phyloP scores from a whole-genome alignment of 2,113 vertebrate genomes.

The Rhodinocichla rosea region DNA sequence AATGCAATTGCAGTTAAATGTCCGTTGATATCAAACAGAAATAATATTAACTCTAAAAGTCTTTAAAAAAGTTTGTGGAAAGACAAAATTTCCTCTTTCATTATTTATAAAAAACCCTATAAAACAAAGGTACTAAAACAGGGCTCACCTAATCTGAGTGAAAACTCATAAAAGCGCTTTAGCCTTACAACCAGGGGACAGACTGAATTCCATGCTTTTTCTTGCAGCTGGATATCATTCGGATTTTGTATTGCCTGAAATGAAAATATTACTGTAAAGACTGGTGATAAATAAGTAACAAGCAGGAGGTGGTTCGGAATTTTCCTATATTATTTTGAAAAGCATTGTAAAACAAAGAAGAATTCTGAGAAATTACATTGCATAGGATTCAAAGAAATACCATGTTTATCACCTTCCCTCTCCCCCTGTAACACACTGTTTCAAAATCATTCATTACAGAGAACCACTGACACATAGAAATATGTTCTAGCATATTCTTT shows the following conservation, averaged over 20 bases:
- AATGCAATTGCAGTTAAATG: background rate
- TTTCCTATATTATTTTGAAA: background rate
- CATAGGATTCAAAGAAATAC: background rate
- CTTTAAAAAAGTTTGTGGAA: background rate
- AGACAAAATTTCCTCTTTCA: background rate
- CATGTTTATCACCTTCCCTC: background rate
- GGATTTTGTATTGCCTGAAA: conserved; percentile 96
- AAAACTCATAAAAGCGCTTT: conserved; percentile 96
- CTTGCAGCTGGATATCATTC: conserved; percentile 88
- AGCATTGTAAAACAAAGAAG: background rate
- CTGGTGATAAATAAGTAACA: background rate
- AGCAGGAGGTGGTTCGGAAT: background rate
- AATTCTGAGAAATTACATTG: background rate
- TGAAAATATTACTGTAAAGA: background rate
- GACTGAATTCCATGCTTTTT: conserved; percentile 94
- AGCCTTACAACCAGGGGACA: conserved; percentile 94
- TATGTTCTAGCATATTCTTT: background rate
- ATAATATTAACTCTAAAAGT: background rate
- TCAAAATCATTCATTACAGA: background rate
- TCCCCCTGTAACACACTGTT: background rate
- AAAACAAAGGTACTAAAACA: background rate
- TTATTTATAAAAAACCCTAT: background rate
- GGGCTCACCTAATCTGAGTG: conserved; percentile 86
- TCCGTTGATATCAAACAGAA: background rate
- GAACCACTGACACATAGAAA: background rate